Evolutionary conservation across 2,888 invertebrate species (phyloP), one percentile per base, ranked within the genome.

Genomic region (Dryocosmus kuriphilus): DNA sequence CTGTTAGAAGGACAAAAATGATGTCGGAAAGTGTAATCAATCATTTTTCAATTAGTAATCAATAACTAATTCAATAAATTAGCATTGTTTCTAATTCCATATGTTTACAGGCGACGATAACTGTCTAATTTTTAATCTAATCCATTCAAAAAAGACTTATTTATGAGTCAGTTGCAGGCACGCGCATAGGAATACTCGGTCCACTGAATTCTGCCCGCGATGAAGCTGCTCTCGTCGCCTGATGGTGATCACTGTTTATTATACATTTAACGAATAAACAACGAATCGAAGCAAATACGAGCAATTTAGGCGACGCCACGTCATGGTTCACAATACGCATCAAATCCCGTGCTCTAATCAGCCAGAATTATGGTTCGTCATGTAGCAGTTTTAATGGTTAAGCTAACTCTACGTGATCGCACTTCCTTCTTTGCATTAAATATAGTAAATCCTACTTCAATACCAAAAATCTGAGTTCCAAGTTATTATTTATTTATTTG

Each of bases 271-370:
- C 86, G 84, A 85, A 89, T 89, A 89, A 89, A 89, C 89, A 88
- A 86, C 83, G 84, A 85, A 85, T 84, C 80, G 84, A 84, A 82
- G 83, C 82, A 85, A 86, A 85, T 79, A 71, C 51, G 71, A 51
- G 46, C n/a, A 71, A 71, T 30, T n/a, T 71, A 27, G 71, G 16
- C 83, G 84, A 85, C 84, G 85, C 80, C 83, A 80, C 86, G 85
- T 88, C 86, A 86, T 87, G 86, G 84, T 87, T 88, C 86, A 86
- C 82, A 85, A 83, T 77, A 81, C 82, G 81, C 81, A 85, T 85
- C 85, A 86, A 88, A 87, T 87, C 86, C 88, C 85, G 88, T 89
- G 87, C 87, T 89, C 89, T 89, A 88, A 89, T 89, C 88, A 88
- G 87, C 85, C 84, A 87, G 86, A 89, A 89, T 89, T 89, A 89